These are phyloP conservation scores for Ormyrus labotus DNA, from an alignment of 2,888 invertebrate genomes.

Conservation along the genomic window DNA sequence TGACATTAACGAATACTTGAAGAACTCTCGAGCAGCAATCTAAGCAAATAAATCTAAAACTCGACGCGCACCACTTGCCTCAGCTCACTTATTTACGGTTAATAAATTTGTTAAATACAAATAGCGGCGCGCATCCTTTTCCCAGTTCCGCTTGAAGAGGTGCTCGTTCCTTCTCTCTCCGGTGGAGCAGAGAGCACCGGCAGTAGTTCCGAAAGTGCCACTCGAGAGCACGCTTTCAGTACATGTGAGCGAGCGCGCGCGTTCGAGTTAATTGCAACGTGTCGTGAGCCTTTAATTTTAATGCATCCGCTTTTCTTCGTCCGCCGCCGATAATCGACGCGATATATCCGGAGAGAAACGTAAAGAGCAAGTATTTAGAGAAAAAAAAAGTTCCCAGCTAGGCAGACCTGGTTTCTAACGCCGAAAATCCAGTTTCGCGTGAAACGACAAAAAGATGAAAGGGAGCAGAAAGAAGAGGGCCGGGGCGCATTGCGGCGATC, in stretches of 20 bases:
- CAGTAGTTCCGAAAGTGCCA: background rate
- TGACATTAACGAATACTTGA: too few relatives aligned
- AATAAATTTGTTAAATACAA: too few relatives aligned
- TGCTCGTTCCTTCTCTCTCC: background rate
- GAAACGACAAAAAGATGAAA: too few relatives aligned
- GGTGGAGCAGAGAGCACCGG: background rate
- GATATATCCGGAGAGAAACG: background rate
- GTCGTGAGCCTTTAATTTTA: constrained; percentile 26
- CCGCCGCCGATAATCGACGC: constrained; percentile 18
- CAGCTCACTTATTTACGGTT: too few relatives aligned
- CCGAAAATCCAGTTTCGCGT: too few relatives aligned
- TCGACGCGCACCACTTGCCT: too few relatives aligned
- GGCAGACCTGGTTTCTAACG: too few relatives aligned
- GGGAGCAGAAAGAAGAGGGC: background rate
- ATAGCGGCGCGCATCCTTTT: background rate
- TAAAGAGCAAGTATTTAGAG: background rate
- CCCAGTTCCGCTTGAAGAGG: background rate
- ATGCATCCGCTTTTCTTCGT: constrained; percentile 5
- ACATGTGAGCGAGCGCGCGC: background rate
- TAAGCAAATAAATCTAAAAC: too few relatives aligned
- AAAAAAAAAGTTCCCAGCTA: background rate
- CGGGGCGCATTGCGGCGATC: background rate
- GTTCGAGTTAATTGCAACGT: constrained; percentile 33
- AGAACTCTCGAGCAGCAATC: too few relatives aligned
- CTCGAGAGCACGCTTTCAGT: constrained; percentile 7